phyloP scores from a whole-genome alignment of 1,140 invertebrate species.

The Pygmarrhopalites habei region DNA sequence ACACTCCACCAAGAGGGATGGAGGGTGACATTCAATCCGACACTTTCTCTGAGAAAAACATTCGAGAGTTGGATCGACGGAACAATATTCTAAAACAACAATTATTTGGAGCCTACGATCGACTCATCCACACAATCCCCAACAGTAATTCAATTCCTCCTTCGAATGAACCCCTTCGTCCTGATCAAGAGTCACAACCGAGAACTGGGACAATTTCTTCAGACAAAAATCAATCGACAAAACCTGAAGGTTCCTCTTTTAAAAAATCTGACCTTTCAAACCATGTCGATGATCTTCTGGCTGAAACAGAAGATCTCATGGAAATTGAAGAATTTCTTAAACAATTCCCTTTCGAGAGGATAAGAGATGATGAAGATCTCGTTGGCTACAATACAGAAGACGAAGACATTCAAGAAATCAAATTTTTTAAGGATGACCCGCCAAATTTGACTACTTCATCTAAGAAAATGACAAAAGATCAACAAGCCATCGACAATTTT shows the following conservation, averaged over 20 bases:
- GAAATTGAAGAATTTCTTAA: slow-evolving; percentile 18
- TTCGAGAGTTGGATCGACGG: slow-evolving; percentile 1
- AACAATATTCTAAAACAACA: neutral
- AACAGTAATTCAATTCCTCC: neutral
- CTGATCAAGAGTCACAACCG: neutral
- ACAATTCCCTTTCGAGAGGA: slow-evolving; percentile 11
- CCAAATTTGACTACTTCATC: no score
- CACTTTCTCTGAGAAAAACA: neutral
- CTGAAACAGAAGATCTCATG: slow-evolving; percentile 2
- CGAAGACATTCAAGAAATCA: neutral
- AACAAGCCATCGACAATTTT: slow-evolving; percentile 4
- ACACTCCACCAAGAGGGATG: neutral
- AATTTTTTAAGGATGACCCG: no score
- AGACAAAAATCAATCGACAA: neutral
- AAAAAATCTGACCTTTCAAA: neutral
- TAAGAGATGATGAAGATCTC: slow-evolving; percentile 2
- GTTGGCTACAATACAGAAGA: neutral
- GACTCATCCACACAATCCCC: neutral
- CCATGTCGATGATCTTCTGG: neutral
- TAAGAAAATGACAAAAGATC: neutral
- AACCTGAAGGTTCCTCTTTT: no score
- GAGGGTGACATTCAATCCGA: slow-evolving; percentile 6
- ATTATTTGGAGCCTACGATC: slow-evolving; percentile 14
- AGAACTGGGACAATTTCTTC: neutral
- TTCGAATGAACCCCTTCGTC: neutral